Evolutionary conservation across 2,113 vertebrate genomes (phyloP).

Genomic region (Taurulus bubalis): DNA sequence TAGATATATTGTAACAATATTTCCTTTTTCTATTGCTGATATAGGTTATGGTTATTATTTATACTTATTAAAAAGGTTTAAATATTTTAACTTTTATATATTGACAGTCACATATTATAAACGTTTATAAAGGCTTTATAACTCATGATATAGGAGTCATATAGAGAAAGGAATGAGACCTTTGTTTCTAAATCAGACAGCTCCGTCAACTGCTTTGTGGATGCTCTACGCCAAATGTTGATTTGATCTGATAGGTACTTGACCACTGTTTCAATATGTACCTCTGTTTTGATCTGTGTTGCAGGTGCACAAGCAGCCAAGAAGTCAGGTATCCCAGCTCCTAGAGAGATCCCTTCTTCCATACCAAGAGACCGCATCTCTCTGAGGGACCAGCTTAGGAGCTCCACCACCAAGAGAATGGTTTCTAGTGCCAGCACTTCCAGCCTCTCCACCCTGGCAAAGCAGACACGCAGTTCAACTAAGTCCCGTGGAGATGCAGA

Average conservation of each 20-base stretch:
- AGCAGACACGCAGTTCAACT: constrained; percentile 83
- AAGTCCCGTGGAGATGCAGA: constrained; percentile 89
- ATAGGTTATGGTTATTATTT: not conserved
- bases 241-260: not conserved
- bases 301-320: constrained; percentile 86
- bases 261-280: not conserved
- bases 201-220: not conserved
- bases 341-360: constrained; percentile 86
- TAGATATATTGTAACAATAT: not conserved
- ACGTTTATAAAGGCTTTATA: not conserved
- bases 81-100: not conserved
- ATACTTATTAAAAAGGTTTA: not conserved
- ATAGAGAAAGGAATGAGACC: not conserved
- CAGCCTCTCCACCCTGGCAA: constrained; percentile 87
- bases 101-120: not conserved
- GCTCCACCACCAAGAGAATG: constrained; percentile 84
- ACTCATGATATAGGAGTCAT: not conserved
- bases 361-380: constrained; percentile 87
- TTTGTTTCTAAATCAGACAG: not conserved
- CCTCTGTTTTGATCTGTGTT: constrained; percentile 44
- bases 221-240: not conserved
- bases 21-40: not conserved
- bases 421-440: constrained; percentile 91
- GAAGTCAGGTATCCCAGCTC: constrained; percentile 94
- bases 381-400: constrained; percentile 84